These are phyloP conservation scores for Streptopelia turtur DNA, from an alignment of 2,797 vertebrate species.

Conservation along the genomic window DNA sequence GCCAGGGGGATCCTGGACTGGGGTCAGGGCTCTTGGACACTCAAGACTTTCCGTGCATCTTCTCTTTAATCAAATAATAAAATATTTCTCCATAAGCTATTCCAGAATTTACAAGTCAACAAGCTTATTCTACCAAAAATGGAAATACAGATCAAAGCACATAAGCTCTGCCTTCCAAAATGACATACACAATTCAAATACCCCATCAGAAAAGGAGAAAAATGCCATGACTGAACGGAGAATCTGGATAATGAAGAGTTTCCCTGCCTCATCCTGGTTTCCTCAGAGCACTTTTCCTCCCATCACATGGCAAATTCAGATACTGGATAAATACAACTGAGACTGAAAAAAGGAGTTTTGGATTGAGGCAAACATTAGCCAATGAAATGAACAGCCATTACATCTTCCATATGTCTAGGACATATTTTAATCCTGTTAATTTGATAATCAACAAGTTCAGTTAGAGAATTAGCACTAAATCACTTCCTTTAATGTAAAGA, in stretches of 20 bases:
- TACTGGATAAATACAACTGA: not conserved
- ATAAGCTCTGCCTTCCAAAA: not conserved
- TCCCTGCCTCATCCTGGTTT: not conserved
- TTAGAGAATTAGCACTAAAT: slow-evolving; percentile 1
- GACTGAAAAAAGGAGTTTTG: not conserved
- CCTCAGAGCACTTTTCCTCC: not conserved
- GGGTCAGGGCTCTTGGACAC: not conserved
- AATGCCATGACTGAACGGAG: not conserved
- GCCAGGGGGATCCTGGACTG: not conserved
- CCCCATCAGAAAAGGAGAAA: not conserved
- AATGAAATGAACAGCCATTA: not conserved
- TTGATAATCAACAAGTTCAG: not conserved
- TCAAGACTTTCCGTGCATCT: not conserved
- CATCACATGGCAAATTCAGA: not conserved
- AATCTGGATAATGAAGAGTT: not conserved
- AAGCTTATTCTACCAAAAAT: not conserved
- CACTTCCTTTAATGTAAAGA: not conserved
- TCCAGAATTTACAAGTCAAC: not conserved
- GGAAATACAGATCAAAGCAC: not conserved
- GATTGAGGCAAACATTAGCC: not conserved
- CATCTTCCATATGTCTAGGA: not conserved
- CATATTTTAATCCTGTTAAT: not conserved
- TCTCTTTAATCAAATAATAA: not conserved
- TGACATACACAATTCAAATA: not conserved
- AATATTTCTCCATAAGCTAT: not conserved